phyloP scores from a whole-genome alignment of 2,797 vertebrate genomes.

The Mastacembelus armatus region DNA sequence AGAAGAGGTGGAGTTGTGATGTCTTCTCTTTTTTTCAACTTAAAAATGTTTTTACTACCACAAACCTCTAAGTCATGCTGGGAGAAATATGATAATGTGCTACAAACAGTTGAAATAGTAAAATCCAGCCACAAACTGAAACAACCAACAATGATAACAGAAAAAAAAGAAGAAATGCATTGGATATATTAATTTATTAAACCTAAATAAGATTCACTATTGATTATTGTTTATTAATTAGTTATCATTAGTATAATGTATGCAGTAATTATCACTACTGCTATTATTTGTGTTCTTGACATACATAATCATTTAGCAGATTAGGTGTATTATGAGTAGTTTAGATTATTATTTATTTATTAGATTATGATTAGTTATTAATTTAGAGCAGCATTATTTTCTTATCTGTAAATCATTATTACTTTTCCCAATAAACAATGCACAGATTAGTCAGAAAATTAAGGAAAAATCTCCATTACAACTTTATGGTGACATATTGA shows the following conservation, averaged over 20 bases:
- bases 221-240: neutral
- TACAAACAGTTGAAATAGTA: neutral
- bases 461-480: too few species aligned
- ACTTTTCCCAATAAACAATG: neutral
- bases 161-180: neutral
- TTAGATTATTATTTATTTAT: too few species aligned
- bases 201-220: neutral
- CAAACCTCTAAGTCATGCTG: neutral
- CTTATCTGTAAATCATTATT: neutral
- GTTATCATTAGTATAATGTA: neutral
- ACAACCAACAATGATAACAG: neutral
- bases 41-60: neutral
- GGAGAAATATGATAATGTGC: neutral
- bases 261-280: neutral
- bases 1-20: conserved; percentile 4
- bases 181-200: neutral
- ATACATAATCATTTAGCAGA: neutral
- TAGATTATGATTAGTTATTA: too few species aligned
- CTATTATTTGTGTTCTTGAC: neutral
- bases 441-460: too few species aligned
- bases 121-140: neutral
- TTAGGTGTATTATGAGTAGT: too few species aligned
- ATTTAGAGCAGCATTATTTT: neutral
- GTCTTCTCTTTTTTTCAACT: conserved; percentile 1
- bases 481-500: too few species aligned